Percentiles rank a stretch among this genome's conserved stretches.
Evolutionary conservation across 2,888 invertebrate species (phyloP).

Genomic region (Caenorhabditis sp.): DNA sequence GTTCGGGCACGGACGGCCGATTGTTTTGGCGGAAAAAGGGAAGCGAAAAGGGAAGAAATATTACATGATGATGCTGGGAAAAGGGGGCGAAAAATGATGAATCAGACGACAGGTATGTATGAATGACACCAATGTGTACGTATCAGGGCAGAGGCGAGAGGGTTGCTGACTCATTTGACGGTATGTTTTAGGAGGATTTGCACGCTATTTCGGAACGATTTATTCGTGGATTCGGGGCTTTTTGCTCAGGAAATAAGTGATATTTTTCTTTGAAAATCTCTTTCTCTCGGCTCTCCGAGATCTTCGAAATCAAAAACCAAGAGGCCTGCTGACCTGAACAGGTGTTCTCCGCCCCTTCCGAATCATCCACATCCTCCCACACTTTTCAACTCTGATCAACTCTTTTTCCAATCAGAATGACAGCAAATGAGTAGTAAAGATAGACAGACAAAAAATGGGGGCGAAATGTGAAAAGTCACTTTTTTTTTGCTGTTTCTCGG

Average conservation of each 20-base stretch:
- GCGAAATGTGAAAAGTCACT: conserved; percentile 41
- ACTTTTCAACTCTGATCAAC: conserved; percentile 24
- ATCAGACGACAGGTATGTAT: conserved; percentile 54
- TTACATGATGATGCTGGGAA: conserved; percentile 24
- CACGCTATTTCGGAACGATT: background rate
- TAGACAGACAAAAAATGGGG: conserved; percentile 18
- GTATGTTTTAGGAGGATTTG: conserved; percentile 26
- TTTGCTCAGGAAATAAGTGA: too few relatives aligned
- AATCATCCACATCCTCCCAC: conserved; percentile 33
- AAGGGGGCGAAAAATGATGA: conserved; percentile 36
- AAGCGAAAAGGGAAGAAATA: conserved; percentile 16
- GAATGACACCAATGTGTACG: conserved; percentile 43
- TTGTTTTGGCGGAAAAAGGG: conserved; percentile 27
- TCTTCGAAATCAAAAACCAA: conserved; percentile 46
- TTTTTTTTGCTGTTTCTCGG: conserved; percentile 47
- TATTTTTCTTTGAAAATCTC: too few relatives aligned
- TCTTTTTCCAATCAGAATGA: conserved; percentile 5
- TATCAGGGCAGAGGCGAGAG: conserved; percentile 27
- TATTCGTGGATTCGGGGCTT: too few relatives aligned
- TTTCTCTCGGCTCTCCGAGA: too few relatives aligned
- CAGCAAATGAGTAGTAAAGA: conserved; percentile 14
- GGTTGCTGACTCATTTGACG: conserved; percentile 30
- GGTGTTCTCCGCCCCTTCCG: conserved; percentile 28
- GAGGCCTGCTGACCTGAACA: conserved; percentile 45
- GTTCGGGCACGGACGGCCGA: conserved; percentile 10